phyloP scores from a whole-genome alignment of 2,888 invertebrate species.

The Calameuta idolon region DNA sequence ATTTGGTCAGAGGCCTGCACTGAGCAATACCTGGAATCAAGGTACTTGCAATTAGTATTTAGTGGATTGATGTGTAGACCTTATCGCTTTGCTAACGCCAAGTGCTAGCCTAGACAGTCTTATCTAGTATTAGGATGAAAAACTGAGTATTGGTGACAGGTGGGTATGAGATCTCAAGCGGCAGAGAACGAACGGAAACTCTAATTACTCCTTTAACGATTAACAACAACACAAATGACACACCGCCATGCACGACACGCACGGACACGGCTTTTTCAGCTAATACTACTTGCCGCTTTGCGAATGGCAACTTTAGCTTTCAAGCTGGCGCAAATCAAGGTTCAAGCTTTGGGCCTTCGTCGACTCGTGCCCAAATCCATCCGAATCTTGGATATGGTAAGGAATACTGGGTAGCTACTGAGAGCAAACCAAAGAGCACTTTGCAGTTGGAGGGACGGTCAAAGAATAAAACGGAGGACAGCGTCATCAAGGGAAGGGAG shows the following conservation, averaged over 20 bases:
- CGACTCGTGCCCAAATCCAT: neutral
- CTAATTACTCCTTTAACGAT: neutral
- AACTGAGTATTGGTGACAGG: neutral
- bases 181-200: neutral
- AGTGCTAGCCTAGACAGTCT: neutral
- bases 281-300: neutral
- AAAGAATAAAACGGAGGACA: neutral
- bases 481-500: neutral
- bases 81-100: neutral
- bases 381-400: neutral
- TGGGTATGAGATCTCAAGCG: neutral
- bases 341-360: neutral
- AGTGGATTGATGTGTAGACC: neutral
- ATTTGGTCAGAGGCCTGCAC: neutral
- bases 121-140: neutral
- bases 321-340: neutral
- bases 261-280: neutral
- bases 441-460: neutral
- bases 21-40: constrained; percentile 34
- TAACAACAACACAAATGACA: neutral
- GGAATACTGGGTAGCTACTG: neutral
- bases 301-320: neutral
- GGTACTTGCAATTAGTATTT: constrained; percentile 30
- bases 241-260: neutral
- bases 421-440: neutral